Conservation (phyloP, 2,797 vertebrate genomes). For the Petrocephalus schoutedeni region DNA sequence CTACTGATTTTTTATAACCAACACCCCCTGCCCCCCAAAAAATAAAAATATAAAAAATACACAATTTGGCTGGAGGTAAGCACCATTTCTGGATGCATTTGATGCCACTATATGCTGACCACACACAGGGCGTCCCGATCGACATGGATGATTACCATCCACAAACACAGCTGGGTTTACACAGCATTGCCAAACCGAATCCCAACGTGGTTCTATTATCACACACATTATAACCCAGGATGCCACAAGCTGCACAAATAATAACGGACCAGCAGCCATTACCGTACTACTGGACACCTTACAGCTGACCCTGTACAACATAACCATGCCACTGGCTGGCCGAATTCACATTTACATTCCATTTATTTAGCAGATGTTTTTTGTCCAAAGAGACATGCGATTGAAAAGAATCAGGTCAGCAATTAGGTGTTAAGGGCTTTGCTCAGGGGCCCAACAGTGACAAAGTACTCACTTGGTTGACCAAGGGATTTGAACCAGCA, state of each 20-base stretch:
- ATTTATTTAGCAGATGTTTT: neutral
- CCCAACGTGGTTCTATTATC: neutral
- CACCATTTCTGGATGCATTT: neutral
- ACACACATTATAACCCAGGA: neutral
- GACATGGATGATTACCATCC: neutral
- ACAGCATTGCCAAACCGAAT: neutral
- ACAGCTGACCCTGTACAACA: neutral
- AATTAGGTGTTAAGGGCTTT: neutral
- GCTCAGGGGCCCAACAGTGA: neutral
- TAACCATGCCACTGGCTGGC: neutral
- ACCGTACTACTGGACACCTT: neutral
- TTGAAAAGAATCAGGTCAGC: neutral
- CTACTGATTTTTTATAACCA: neutral
- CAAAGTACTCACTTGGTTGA: neutral
- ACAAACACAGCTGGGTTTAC: neutral
- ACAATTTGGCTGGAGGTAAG: neutral
- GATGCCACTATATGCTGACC: neutral
- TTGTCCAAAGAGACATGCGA: neutral
- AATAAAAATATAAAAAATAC: neutral
- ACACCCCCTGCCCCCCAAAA: neutral
- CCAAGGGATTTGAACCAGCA: neutral
- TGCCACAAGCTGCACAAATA: neutral
- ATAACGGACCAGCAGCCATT: neutral
- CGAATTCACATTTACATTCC: neutral
- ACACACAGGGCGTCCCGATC: neutral